These are phyloP conservation scores for Prochilodus magdalenae DNA, from an alignment of 2,113 vertebrate species.

Conservation along the genomic window DNA sequence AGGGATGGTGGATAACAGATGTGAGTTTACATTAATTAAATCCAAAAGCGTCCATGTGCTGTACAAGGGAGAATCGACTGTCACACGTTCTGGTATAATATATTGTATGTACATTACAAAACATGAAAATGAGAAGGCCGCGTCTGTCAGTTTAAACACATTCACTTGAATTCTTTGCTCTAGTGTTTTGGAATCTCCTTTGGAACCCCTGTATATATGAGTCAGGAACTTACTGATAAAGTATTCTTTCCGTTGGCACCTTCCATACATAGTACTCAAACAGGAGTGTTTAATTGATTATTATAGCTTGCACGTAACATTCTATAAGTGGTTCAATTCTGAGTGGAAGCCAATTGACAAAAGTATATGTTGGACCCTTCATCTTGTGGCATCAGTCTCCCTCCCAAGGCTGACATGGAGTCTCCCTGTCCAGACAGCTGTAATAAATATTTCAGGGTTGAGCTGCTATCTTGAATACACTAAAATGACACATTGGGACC, in stretches of 20 bases:
- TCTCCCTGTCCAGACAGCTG: neutral
- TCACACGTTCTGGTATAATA: neutral
- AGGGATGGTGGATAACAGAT: neutral
- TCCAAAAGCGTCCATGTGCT: slow-evolving; percentile 10
- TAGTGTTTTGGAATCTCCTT: neutral
- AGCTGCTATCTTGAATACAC: neutral
- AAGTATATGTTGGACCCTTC: neutral
- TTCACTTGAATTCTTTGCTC: neutral
- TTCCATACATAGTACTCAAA: neutral
- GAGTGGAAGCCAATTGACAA: neutral
- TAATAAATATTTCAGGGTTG: slow-evolving; percentile 24
- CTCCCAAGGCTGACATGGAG: neutral
- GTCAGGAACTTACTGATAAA: neutral
- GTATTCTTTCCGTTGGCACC: neutral
- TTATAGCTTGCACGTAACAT: neutral
- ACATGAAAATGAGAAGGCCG: neutral
- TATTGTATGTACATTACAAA: neutral
- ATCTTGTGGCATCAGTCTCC: neutral
- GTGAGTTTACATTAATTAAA: slow-evolving; percentile 22
- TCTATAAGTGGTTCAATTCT: neutral
- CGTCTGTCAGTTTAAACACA: neutral
- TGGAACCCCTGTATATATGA: neutral
- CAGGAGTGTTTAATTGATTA: neutral
- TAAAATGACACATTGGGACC: neutral
- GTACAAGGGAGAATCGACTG: neutral